Percentiles rank a stretch among this genome's conserved stretches.
phyloP scores from a whole-genome alignment of 2,888 invertebrate genomes.

The Megastigmus dorsalis region DNA sequence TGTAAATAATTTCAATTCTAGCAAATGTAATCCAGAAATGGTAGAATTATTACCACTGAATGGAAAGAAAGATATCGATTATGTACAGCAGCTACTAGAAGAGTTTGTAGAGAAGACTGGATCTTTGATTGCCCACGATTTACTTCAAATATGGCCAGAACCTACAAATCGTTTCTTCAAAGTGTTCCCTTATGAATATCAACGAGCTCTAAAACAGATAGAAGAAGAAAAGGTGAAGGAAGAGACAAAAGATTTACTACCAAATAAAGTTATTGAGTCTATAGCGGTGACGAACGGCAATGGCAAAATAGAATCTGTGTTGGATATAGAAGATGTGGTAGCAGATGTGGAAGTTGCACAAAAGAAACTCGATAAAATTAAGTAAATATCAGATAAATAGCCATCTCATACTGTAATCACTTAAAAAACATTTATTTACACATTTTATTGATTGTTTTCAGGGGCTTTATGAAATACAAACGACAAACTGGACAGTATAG shows the following conservation, averaged over 20 bases:
- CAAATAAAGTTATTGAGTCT: constrained; percentile 61
- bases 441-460: constrained; percentile 67
- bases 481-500: constrained; percentile 92
- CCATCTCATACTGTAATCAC: too few species aligned
- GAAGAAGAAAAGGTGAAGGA: constrained; percentile 71
- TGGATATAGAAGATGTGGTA: constrained; percentile 93
- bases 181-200: constrained; percentile 98
- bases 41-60: constrained; percentile 93
- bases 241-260: too few species aligned
- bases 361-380: constrained; percentile 86
- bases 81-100: constrained; percentile 84
- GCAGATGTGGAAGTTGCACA: constrained; percentile 85
- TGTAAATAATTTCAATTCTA: constrained; percentile 69
- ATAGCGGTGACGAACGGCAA: constrained; percentile 71
- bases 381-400: constrained; percentile 82
- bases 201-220: constrained; percentile 87
- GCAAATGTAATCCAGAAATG: constrained; percentile 95
- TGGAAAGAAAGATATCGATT: constrained; percentile 83
- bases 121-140: constrained; percentile 86
- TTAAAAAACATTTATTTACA: too few species aligned
- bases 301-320: constrained; percentile 74
- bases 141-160: constrained; percentile 87
- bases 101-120: constrained; percentile 94
- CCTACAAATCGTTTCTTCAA: constrained; percentile 90
- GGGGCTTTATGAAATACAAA: constrained; percentile 97